Base-by-base conservation (phyloP, 2,888 invertebrate genomes). In the Ennomos erosarius region DNA sequence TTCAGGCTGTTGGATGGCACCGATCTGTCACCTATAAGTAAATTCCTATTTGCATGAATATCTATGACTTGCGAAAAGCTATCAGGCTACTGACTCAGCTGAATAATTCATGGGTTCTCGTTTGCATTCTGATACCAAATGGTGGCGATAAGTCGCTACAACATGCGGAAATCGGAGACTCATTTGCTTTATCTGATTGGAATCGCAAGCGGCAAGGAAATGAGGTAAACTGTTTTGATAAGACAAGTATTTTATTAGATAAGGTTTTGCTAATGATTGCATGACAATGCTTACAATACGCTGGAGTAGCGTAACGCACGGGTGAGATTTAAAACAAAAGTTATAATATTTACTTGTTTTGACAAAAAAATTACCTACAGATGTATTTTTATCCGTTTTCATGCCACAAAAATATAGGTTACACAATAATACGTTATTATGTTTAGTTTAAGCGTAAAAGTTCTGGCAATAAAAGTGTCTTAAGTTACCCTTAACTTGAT, bases 401-500 rank as follows among this genome's bases (percentile, higher is more conserved):
- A 26, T 26, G 26, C 26, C 26, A 26, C 4, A 26, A 26, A 26
- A 26, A 26, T 26, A 26, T 26, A 26, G 26, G 26, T 26, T 26
- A 26, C 26, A 26, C 26, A 4, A 26, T 6, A 26, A 26, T 6
- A 3, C 26, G 36, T 38, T 53, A 48, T 45, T 53, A 53, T 37
- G 12, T 48, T 53, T 35, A 49, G n/a, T 16, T 52, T 58, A 58
- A 45, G 35, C 47, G 42, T 49, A 58, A 57, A 64, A 63, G 46
- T 64, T 73, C 61, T 65, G 54, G 59, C 66, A 70, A 74, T 76
- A 75, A 77, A 77, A 70, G 43, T 50, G 54, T 64, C 61, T 55
- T 57, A 55, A 68, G 65, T 69, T 68, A 68, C 67, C 69, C 65
- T 60, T 68, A 65, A 68, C 68, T 74, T 72, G 69, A 75, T 78